Evolutionary conservation across 2,888 invertebrate genomes (phyloP), one percentile per base, ranked within the genome.

Genomic region (Homarus gammarus): DNA sequence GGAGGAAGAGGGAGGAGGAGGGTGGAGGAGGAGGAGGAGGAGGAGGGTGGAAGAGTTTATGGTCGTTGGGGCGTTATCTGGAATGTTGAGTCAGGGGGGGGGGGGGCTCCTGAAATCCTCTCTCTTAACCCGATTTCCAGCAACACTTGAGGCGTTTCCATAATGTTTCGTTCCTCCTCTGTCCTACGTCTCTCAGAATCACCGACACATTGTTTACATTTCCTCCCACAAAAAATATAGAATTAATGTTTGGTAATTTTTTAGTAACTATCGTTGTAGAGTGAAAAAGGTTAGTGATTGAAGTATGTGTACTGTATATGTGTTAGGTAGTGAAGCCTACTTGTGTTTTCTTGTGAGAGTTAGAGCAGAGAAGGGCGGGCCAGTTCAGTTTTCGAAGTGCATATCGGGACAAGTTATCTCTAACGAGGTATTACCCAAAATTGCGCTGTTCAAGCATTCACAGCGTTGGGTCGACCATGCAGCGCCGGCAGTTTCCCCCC

Each of bases 401-500:
- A 87, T 87, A 87, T 87, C 87, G 68, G 87, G 87, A 87, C 87
- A 87, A 87, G 87, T 87, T 87, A 87, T 87, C 87, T 79, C 87
- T 87, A 87, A 87, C 87, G 87, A 87, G 87, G 87, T 81, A 87
- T 87, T 87, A 87, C 87, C 87, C 87, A 87, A 87, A 87, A 87
- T 87, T 87, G 87, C 87, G 87, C 87, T 87, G 87, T 87, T 87
- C 72, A 40, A 87, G 87, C 87, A 87, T 81, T 87, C 73, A 75
- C 87, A 87, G 87, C 81, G 61, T 56, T 77, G 87, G 87, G 44
- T 61, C 44, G 61, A n/a, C 61, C 84, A 33, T 64, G 84, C 84
- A 85, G 64, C 64, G 40, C 49, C 56, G 40, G 84, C 84, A 85
- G 84, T 77, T 77, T 85, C 70, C 64, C 40, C 31, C 22, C 51